phyloP scores from a whole-genome alignment of 2,797 vertebrate species.

The Astyanax mexicanus region DNA sequence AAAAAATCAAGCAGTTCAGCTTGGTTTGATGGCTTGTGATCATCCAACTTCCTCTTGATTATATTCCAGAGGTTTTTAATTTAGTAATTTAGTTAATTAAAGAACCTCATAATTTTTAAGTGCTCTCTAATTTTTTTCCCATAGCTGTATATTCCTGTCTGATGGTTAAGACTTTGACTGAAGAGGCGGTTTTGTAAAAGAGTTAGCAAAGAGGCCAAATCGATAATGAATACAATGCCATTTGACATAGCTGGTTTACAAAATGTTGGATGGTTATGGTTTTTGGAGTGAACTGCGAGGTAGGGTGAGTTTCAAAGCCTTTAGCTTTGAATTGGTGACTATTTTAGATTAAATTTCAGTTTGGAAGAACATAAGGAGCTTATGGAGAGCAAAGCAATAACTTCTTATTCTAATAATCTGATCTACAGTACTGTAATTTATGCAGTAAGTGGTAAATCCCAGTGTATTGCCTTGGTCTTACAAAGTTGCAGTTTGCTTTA shows the following conservation, averaged over 20 bases:
- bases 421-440: slow-evolving; percentile 42
- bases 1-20: too few relatives aligned
- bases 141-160: too few relatives aligned
- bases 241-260: slow-evolving; percentile 5
- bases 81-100: too few relatives aligned
- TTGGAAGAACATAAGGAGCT: neutral
- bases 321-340: slow-evolving; percentile 8
- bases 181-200: neutral
- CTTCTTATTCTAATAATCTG: slow-evolving; percentile 31
- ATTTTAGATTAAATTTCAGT: neutral
- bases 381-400: slow-evolving; percentile 58
- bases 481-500: slow-evolving; percentile 17
- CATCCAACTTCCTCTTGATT: too few relatives aligned
- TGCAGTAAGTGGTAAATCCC: slow-evolving; percentile 35
- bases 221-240: slow-evolving; percentile 24
- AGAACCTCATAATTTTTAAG: too few relatives aligned
- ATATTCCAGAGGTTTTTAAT: too few relatives aligned
- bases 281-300: neutral
- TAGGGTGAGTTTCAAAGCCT: neutral
- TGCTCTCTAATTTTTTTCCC: too few relatives aligned
- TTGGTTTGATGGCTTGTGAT: too few relatives aligned
- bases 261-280: neutral
- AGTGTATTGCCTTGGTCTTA: slow-evolving; percentile 8
- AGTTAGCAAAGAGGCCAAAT: slow-evolving; percentile 52
- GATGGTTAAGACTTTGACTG: neutral